Percentiles rank a stretch among this genome's conserved stretches.
Evolutionary conservation across 2,113 vertebrate genomes (phyloP).

Genomic region (Alligator mississippiensis): DNA sequence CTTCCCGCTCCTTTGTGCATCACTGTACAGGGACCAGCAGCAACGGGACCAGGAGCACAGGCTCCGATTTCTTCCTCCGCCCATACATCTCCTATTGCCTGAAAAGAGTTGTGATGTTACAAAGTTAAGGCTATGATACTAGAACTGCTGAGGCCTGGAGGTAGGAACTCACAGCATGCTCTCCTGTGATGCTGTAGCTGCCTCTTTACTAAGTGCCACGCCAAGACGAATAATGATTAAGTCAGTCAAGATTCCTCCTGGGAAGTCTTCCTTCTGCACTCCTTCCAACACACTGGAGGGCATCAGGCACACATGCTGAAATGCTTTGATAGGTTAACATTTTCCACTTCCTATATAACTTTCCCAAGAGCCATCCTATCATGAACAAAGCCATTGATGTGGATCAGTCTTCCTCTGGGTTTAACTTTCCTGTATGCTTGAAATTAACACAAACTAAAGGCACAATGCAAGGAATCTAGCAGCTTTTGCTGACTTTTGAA

Average conservation of each 20-base stretch:
- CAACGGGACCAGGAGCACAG: accelerated
- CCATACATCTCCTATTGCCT: background rate
- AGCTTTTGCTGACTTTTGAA: background rate
- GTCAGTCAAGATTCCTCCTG: background rate
- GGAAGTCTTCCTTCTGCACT: background rate
- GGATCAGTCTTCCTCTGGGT: background rate
- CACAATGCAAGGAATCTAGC: background rate
- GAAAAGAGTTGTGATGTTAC: background rate
- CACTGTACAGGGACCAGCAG: background rate
- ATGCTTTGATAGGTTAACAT: background rate
- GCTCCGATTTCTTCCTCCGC: background rate
- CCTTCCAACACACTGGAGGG: background rate
- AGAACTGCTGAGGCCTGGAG: background rate
- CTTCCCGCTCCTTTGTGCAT: background rate
- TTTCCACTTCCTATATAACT: background rate
- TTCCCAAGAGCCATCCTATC: background rate
- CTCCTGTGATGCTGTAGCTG: background rate
- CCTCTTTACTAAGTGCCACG: background rate
- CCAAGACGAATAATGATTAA: background rate
- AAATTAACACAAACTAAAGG: background rate
- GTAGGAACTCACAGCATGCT: background rate
- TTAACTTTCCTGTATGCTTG: background rate
- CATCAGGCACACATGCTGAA: background rate
- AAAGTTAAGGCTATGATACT: background rate
- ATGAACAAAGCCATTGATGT: background rate